Evolutionary conservation across 2,113 vertebrate genomes (phyloP), one percentile per base, ranked within the genome.

Genomic region (Ailuropoda melanoleuca): DNA sequence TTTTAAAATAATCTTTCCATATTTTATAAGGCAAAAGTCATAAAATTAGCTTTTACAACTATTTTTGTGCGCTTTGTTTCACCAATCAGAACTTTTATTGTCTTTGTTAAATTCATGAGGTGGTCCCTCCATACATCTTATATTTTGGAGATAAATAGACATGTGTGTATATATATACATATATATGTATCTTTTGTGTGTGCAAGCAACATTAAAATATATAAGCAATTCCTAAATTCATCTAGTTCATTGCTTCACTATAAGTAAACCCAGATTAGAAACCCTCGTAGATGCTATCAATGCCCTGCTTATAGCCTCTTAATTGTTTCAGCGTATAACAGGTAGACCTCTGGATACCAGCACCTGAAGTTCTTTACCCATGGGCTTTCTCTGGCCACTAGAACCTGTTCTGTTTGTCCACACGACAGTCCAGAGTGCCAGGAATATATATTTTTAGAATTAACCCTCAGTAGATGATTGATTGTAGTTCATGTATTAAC

Each of bases 111-210:
- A 72, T 39, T 70, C 43, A 19, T 31, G 11, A 93, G 21, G 11
- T 18, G 7, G 21, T 8, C 14, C 24, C 21, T 90, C 5, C 1
- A 62, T 31, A 23, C 4, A 83, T 12, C 1, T 70, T 87, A n/a
- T 62, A 78, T 26, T 78, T 90, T 74, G 75, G 56, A 82, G 34
- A 50, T 15, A 43, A 34, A 8, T 64, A 4, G 29, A 26, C 50
- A 0, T 50, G 19, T 68, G 3, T 50, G 3, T 64, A 11, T 12
- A 2, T 6, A 10, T 19, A 3, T 10, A 4, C 29, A 1, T n/a
- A 18, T 60, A 1, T 29, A 2, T 64, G 1, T 92, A 1, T 53
- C 6, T 81, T 2, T 78, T 78, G n/a, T 18, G 4, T 58, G 10
- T 56, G 6, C 72, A 13, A 24, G 39, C 6, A 78, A 56, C 11